Evolutionary conservation across 2,113 vertebrate genomes (phyloP).

Genomic region (Physeter macrocephalus): DNA sequence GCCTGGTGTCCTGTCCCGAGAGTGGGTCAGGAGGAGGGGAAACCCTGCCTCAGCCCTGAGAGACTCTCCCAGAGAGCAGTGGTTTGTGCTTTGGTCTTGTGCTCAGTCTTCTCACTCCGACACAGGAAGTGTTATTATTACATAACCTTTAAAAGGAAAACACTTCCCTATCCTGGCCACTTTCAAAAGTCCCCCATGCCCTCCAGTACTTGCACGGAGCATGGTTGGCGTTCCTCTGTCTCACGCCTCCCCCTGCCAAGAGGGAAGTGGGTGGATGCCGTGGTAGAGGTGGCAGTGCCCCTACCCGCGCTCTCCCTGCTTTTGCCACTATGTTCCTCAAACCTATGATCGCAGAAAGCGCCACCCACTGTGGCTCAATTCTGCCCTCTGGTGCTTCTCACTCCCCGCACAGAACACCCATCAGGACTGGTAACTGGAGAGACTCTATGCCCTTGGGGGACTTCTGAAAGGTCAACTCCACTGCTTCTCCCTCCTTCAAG

Average conservation of each 20-base stretch:
- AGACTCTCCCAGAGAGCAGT: neutral
- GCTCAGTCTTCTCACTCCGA: neutral
- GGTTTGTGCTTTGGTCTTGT: neutral
- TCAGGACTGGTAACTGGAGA: slow-evolving; percentile 86
- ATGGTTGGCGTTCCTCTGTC: neutral
- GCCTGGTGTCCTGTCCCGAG: neutral
- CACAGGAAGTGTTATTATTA: neutral
- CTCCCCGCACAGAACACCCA: slow-evolving; percentile 88
- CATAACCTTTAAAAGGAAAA: neutral
- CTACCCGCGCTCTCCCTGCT: slow-evolving; percentile 1
- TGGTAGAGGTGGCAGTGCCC: neutral
- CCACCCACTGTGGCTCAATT: slow-evolving; percentile 76
- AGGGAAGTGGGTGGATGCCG: slow-evolving; percentile 2
- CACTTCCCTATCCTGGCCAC: neutral
- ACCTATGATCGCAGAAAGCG: slow-evolving; percentile 30
- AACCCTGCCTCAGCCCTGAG: neutral
- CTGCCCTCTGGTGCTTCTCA: slow-evolving; percentile 46
- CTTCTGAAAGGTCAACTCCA: slow-evolving; percentile 92
- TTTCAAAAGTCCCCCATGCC: neutral
- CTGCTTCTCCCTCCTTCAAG: slow-evolving; percentile 88
- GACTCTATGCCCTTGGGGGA: slow-evolving; percentile 91
- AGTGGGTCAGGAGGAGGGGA: neutral
- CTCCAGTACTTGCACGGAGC: neutral
- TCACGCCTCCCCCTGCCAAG: neutral
- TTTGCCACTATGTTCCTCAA: slow-evolving; percentile 16